Evolutionary conservation across 1,140 invertebrate genomes (phyloP), one percentile per base, ranked within the genome.

Genomic region (Anadara kagoshimensis): DNA sequence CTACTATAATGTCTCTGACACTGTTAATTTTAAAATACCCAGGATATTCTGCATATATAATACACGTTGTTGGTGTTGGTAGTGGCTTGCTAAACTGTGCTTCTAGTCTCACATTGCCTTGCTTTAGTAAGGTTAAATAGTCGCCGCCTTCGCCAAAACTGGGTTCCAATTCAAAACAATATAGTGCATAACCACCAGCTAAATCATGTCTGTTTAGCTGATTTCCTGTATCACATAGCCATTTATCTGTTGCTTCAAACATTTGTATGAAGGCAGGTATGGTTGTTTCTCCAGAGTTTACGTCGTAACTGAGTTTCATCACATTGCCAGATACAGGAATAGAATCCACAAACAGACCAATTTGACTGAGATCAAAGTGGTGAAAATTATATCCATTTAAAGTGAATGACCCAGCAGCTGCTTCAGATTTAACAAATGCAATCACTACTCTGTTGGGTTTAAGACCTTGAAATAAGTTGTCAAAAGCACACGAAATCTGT

Each of bases 1-100:
- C 41, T 69, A 59, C 14, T 24, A 59, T 54, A 24, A 73, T 69
- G 41, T 72, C 67, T 29, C 71, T 54, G 20, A 65, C 72, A 22
- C 61, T 26, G 47, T 72, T 75, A 70, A 70, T 63, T 78, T n/a
- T 62, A 29, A 78, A 72, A 49, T 64, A 74, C 11, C 56, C 61
- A 12, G 68, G 65, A 57, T 69, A 70, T 64, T 78, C 54, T 4
- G 58, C 67, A 49, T 71, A 74, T 0, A 73, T 56, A 12, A 74
- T 71, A 14, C 54, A 70, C 24, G 44, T 70, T 12, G 59, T 57
- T 16, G 71, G 49, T 49, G 74, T 54, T 45, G 49, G 22, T n/a
- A 71, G 53, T 7, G 68, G 45, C 14, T n/a, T 61, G 14, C 54
- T 62, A 47, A 71, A 72, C 51, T 68, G 65, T 8, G 64, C 70